Evolutionary conservation across 2,888 invertebrate genomes (phyloP).

Genomic region (Harpalus rufipes): DNA sequence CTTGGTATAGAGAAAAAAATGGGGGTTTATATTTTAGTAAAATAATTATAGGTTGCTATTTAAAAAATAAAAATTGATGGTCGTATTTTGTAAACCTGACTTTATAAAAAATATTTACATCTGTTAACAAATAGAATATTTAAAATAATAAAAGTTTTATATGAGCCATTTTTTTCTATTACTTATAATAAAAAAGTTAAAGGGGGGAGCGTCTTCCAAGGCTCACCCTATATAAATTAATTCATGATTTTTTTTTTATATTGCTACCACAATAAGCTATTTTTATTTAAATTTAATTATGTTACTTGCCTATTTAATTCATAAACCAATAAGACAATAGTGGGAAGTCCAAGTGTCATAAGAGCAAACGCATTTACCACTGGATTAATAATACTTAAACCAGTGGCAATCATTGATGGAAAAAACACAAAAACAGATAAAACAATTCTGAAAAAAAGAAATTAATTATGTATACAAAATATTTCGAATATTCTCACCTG

Average conservation of each 20-base stretch:
- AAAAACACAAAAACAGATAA: conserved; percentile 80
- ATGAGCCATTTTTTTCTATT: too few relatives aligned
- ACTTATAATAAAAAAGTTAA: too few relatives aligned
- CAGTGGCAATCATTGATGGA: conserved; percentile 83
- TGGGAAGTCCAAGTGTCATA: conserved; percentile 86
- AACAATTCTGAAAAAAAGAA: conserved; percentile 80
- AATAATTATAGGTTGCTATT: too few relatives aligned
- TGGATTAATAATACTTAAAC: conserved; percentile 86
- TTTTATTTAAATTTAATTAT: conserved; percentile 4
- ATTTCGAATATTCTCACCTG: conserved; percentile 77
- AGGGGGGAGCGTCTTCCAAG: too few relatives aligned
- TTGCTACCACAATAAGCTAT: neutral
- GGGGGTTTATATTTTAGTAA: too few relatives aligned
- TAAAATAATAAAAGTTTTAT: too few relatives aligned
- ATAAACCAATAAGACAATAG: conserved; percentile 82
- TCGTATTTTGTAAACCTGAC: too few relatives aligned
- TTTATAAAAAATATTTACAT: too few relatives aligned
- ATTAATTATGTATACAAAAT: conserved; percentile 62
- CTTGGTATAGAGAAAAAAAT: too few relatives aligned
- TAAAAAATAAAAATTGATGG: too few relatives aligned
- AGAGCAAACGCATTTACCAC: conserved; percentile 90
- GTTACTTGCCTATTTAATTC: conserved; percentile 83
- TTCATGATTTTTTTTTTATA: neutral
- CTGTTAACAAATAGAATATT: too few relatives aligned
- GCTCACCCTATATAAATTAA: neutral